Evolutionary conservation across 2,888 invertebrate species (phyloP).

Genomic region (Tetheella fluctuosa): DNA sequence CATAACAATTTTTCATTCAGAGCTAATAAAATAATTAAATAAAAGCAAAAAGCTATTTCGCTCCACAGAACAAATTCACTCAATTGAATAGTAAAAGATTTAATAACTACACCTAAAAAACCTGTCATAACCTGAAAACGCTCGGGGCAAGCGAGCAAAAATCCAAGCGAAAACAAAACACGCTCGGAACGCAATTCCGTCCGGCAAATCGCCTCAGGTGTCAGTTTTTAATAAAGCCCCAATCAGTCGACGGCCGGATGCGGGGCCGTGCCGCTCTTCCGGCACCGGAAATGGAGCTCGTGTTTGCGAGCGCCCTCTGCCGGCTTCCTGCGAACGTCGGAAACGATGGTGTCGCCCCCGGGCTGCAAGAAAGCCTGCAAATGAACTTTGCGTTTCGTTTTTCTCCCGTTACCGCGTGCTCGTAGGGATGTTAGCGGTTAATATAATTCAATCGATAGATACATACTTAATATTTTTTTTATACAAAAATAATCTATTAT

Average conservation of each 20-base stretch:
- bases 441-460: constrained; percentile 20
- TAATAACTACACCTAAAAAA: constrained; percentile 23
- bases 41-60: background rate
- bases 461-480: background rate
- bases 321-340: constrained; percentile 51
- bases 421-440: constrained; percentile 9
- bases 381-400: constrained; percentile 50
- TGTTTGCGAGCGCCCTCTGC: constrained; percentile 73
- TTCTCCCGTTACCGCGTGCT: constrained; percentile 18
- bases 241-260: constrained; percentile 79
- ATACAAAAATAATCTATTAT: no score
- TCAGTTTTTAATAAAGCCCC: constrained; percentile 82
- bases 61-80: background rate
- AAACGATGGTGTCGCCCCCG: constrained; percentile 63
- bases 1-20: no score
- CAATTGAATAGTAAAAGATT: constrained; percentile 25
- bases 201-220: constrained; percentile 71
- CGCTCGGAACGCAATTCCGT: constrained; percentile 9
- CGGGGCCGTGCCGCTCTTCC: constrained; percentile 70
- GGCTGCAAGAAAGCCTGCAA: constrained; percentile 43
- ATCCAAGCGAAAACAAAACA: constrained; percentile 33
- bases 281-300: constrained; percentile 78
- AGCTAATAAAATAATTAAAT: no score
- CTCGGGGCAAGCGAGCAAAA: constrained; percentile 9
- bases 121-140: constrained; percentile 36